phyloP scores from a whole-genome alignment of 2,888 invertebrate genomes.

The Amaurobius ferox region DNA sequence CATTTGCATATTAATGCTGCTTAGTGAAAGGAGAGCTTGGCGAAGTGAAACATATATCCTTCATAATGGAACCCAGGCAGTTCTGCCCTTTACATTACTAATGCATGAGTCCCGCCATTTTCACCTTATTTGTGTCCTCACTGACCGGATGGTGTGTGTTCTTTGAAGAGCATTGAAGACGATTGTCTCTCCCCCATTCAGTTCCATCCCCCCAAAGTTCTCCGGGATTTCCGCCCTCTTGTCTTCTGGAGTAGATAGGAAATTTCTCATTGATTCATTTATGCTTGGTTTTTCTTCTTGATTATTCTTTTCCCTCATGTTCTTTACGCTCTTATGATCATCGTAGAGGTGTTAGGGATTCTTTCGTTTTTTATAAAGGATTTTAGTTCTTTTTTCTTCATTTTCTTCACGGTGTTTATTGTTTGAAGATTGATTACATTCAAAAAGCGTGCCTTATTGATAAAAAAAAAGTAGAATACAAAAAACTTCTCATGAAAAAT shows the following conservation, averaged over 20 bases:
- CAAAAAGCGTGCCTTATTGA: constrained; percentile 30
- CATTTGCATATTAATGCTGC: constrained; percentile 70
- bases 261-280: constrained; percentile 49
- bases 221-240: constrained; percentile 18
- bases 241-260: constrained; percentile 20
- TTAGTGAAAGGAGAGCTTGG: constrained; percentile 54
- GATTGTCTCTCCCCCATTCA: constrained; percentile 10
- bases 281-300: constrained; percentile 30
- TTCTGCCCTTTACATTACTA: constrained; percentile 55
- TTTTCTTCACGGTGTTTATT: neutral
- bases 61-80: constrained; percentile 53
- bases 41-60: constrained; percentile 68
- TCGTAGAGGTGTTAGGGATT: constrained; percentile 36
- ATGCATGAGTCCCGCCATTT: constrained; percentile 70
- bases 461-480: neutral
- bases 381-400: neutral
- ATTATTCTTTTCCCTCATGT: constrained; percentile 21
- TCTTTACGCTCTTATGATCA: constrained; percentile 53
- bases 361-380: neutral
- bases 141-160: constrained; percentile 65
- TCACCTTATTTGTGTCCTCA: constrained; percentile 70
- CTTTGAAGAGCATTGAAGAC: constrained; percentile 11
- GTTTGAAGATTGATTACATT: constrained; percentile 32
- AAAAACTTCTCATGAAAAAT: constrained; percentile 15
- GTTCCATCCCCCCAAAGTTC: neutral